phyloP scores from a whole-genome alignment of 2,797 vertebrate species.

The Manis javanica region DNA sequence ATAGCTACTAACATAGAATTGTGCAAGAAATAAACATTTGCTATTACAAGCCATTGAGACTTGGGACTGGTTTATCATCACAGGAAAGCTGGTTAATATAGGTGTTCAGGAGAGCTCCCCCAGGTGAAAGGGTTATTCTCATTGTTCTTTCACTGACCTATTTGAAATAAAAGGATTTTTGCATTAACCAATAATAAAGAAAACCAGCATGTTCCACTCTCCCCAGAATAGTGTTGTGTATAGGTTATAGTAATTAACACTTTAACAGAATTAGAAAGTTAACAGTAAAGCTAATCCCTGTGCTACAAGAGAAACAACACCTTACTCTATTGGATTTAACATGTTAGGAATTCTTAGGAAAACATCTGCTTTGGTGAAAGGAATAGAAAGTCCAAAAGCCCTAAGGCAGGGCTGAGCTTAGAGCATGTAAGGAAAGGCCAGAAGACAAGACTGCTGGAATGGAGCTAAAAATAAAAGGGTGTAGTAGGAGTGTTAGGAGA shows the following conservation, averaged over 20 bases:
- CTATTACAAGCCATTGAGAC: neutral
- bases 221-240: neutral
- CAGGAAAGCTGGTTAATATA: neutral
- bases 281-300: neutral
- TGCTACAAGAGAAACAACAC: neutral
- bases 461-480: neutral
- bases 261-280: neutral
- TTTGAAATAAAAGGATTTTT: constrained; percentile 5
- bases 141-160: neutral
- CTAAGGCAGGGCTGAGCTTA: neutral
- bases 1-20: neutral
- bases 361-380: neutral
- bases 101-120: neutral
- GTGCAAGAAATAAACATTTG: neutral
- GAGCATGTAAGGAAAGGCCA: neutral
- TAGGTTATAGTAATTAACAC: neutral
- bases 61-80: neutral
- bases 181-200: neutral
- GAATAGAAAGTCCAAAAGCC: neutral
- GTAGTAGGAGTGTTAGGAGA: neutral
- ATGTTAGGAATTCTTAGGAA: neutral
- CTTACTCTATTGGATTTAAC: neutral
- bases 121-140: neutral
- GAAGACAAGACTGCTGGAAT: neutral
- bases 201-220: neutral